A percentile compares a stretch with the other conserved stretches of the same genome.
Conservation (phyloP, 2,797 vertebrate species). For the Pseudochirops corinnae region DNA sequence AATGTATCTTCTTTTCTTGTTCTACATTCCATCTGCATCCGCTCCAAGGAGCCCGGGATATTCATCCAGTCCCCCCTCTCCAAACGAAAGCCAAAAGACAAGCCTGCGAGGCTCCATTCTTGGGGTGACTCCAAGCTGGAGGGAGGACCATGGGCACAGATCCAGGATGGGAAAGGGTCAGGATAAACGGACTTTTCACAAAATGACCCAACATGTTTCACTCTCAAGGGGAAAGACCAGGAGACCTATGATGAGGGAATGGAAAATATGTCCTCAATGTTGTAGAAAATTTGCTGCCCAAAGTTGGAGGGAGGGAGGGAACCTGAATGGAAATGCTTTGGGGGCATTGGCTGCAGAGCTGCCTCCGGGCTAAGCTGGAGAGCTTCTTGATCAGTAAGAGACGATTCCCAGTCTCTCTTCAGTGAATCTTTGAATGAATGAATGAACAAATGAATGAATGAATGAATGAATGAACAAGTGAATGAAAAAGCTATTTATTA, state of each 20-base stretch:
- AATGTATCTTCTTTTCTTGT: neutral
- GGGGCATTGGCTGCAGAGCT: neutral
- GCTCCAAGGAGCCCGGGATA: neutral
- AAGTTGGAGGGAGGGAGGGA: neutral
- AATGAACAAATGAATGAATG: neutral
- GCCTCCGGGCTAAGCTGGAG: neutral
- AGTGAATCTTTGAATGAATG: neutral
- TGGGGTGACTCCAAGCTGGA: neutral
- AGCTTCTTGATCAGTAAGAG: neutral
- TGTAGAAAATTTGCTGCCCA: neutral
- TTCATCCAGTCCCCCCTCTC: neutral
- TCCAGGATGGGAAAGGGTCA: neutral
- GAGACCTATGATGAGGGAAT: neutral
- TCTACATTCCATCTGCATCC: neutral
- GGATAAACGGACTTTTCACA: neutral
- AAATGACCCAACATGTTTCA: neutral
- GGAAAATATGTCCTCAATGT: neutral
- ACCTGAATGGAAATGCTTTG: neutral
- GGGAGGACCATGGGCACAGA: neutral
- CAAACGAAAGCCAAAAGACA: neutral
- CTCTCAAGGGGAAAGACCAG: neutral
- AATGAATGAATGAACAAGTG: neutral
- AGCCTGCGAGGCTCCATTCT: neutral
- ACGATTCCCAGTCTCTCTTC: neutral
- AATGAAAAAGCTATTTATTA: neutral